Base-by-base conservation (phyloP, 2,888 invertebrate species). In the Tiliacea aurago region DNA sequence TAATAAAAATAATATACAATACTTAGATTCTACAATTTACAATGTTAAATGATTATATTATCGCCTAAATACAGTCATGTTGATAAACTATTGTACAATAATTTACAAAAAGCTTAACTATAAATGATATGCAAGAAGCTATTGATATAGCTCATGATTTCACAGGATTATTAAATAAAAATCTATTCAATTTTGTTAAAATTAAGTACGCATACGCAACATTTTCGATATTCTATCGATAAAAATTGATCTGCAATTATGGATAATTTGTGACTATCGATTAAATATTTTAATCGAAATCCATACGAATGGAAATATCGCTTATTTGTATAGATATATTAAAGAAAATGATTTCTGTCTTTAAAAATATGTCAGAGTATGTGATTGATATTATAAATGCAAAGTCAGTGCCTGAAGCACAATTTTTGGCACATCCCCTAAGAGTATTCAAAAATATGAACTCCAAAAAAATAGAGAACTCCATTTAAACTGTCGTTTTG, bases 101-200 rank as follows among this genome's bases (percentile, higher is more conserved):
- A 95, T 96, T 95, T 96, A 96, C 96, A 96, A 90, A 90, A 95
- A 95, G 94, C 95, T 94, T 95, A 93, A 85, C 84, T 92, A 91
- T 93, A 94, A 94, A 94, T 96, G 96, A 96, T 96, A 96, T 96
- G 96, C 96, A 95, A 95, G 86, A 96, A 95, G 95, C 95, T 95
- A 94, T 88, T 80, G 73, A 74, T 83, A 83, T 86, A 87, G 87
- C 86, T 85, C 76, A 83, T 84, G 80, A 81, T 81, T 85, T 78
- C 70, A 85, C 81, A 81, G 81, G 55, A 67, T 63, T 78, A 81
- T 76, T 72, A 83, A 84, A 81, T 72, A 67, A 80, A 78, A 74
- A 70, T 51, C 68, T 74, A 79, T 51, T 74, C 28, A 67, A 49
- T 72, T 75, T 78, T 75, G 28, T 68, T 43, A 65, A 58, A 62